Conservation (phyloP, 2,113 vertebrate species). For the Corythornis vintsioides region DNA sequence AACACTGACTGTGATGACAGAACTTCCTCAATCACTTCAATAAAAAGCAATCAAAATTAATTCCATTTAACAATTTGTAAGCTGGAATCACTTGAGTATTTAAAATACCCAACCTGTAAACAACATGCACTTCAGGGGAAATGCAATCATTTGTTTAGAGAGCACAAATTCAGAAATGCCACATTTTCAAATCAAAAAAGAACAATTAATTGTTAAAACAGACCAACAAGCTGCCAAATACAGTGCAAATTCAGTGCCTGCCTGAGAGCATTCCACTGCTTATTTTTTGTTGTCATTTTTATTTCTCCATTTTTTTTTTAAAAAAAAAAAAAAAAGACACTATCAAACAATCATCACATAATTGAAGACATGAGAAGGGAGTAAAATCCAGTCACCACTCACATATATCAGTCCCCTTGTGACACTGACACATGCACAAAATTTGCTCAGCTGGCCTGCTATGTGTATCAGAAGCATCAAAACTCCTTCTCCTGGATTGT, state of each 20-base stretch:
- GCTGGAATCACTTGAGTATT: neutral
- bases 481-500: neutral
- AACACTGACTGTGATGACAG: neutral
- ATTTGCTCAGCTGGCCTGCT: neutral
- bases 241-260: neutral
- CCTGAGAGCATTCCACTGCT: neutral
- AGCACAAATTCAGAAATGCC: neutral
- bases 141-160: neutral
- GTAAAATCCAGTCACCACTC: neutral
- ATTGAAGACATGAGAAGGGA: neutral
- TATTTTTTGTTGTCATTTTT: neutral
- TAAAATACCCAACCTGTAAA: neutral
- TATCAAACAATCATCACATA: neutral
- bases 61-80: neutral
- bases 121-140: neutral
- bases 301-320: neutral
- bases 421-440: neutral
- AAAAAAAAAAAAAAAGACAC: neutral
- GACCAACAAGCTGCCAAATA: neutral
- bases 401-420: neutral
- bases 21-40: constrained; percentile 21
- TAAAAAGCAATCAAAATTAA: constrained; percentile 18
- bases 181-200: constrained; percentile 4
- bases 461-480: neutral
- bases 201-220: neutral